Conservation (phyloP, 1,140 invertebrate species). For the Choristoneura fumiferana region DNA sequence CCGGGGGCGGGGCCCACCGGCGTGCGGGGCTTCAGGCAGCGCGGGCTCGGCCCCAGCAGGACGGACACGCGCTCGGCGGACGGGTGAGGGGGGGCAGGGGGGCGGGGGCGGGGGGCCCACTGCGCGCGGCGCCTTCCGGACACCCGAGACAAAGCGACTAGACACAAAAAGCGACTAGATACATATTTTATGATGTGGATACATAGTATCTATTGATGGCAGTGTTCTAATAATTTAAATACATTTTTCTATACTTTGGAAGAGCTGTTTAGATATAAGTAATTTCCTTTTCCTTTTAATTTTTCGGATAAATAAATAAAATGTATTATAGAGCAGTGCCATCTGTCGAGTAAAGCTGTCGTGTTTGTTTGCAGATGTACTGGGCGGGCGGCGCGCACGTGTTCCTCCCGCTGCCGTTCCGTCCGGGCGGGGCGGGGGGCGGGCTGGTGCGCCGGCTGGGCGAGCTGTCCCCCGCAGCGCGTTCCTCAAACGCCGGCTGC, state of each 20-base stretch:
- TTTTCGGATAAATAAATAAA: too few species aligned
- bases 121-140: conserved; percentile 92
- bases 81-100: conserved; percentile 52
- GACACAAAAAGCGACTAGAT: too few species aligned
- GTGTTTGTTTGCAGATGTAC: conserved; percentile 79
- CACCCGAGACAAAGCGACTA: too few species aligned
- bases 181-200: too few species aligned
- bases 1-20: conserved; percentile 88
- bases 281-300: too few species aligned
- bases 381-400: conserved; percentile 90
- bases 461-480: too few species aligned
- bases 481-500: conserved; percentile 89
- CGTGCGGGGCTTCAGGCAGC: conserved; percentile 89
- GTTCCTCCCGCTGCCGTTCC: conserved; percentile 92
- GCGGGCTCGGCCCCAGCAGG: conserved; percentile 90
- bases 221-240: too few species aligned
- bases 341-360: too few species aligned
- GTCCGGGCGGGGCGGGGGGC: conserved; percentile 84
- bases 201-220: too few species aligned
- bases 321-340: too few species aligned
- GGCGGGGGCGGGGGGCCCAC: conserved; percentile 92
- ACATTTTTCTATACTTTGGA: too few species aligned
- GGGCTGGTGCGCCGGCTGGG: conserved; percentile 90
- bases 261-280: too few species aligned
- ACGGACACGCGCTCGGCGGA: conserved; percentile 85